Base-by-base conservation (phyloP, 2,797 vertebrate species). In the Dallia pectoralis region DNA sequence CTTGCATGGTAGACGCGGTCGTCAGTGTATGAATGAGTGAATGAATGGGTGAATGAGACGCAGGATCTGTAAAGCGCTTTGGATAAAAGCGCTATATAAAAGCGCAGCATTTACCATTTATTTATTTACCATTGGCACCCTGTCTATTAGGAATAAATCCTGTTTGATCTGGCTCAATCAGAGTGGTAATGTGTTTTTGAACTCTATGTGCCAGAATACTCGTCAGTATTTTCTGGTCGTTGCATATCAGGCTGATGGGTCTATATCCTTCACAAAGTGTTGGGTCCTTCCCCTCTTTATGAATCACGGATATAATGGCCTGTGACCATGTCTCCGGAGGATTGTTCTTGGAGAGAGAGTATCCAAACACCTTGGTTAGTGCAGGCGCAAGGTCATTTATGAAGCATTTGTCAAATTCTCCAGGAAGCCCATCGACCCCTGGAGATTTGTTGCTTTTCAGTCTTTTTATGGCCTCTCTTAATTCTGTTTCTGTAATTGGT, bases 241-340 rank as follows among this genome's bases (percentile, higher is more conserved):
- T 74, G 15, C 71, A 65, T 19, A 79, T 22, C n/a, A 76, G 32
- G 30, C 73, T 64, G 40, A 80, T 68, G 12, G 75, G 69, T 36
- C 75, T 61, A 12, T 77, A 77, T 6, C 25, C 59, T 14, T 72
- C 73, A 73, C 70, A 74, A 9, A 33, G 11, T 33, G 29, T 73
- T 51, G 67, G 79, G 22, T 77, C 71, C 66, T 76, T 78, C 0
- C 64, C 79, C 16, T 78, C 73, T 47, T 81, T 75, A 27, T 76
- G 62, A 11, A 76, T 44, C 12, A 78, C n/a, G 7, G 74, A 78
- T 59, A 81, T 76, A 0, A 78, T 76, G 32, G 79, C 75, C 44
- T 77, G 64, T 25, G 72, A 61, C 69, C 72, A 80, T 25, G 69
- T 56, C 4, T 72, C 44, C 4, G 73, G 73, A 4, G 69, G 68